Percentiles rank a stretch among this genome's conserved stretches.
phyloP scores from a whole-genome alignment of 2,113 vertebrate species.

The Camelus bactrianus region DNA sequence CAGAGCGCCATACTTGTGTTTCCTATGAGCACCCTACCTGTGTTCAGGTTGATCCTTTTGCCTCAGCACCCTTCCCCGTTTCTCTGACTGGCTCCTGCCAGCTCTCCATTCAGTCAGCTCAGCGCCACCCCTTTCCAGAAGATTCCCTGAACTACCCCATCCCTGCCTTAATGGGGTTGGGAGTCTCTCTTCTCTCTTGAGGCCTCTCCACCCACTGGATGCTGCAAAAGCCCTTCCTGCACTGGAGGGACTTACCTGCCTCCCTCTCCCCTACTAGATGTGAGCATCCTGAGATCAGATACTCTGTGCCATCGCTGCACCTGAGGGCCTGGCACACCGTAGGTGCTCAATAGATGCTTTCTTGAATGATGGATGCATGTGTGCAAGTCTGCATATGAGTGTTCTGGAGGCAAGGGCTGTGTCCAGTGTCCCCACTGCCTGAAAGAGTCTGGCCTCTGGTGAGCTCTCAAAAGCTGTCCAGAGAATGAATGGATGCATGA shows the following conservation, averaged over 20 bases:
- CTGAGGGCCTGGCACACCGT: not conserved
- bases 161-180: not conserved
- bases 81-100: not conserved
- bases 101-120: not conserved
- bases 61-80: not conserved
- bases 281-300: not conserved
- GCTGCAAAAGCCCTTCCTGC: not conserved
- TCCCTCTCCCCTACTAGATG: accelerated
- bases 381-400: not conserved
- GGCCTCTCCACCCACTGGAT: not conserved
- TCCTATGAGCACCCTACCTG: not conserved
- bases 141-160: not conserved
- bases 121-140: not conserved
- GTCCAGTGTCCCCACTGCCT: not conserved
- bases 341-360: not conserved
- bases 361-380: not conserved
- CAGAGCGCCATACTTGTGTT: not conserved
- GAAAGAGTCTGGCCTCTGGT: not conserved
- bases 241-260: not conserved
- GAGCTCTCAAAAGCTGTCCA: not conserved
- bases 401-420: not conserved
- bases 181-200: not conserved
- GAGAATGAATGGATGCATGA: not conserved
- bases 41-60: not conserved
- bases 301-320: not conserved